phyloP scores from a whole-genome alignment of 2,888 invertebrate genomes.

The Ochropleura plecta region DNA sequence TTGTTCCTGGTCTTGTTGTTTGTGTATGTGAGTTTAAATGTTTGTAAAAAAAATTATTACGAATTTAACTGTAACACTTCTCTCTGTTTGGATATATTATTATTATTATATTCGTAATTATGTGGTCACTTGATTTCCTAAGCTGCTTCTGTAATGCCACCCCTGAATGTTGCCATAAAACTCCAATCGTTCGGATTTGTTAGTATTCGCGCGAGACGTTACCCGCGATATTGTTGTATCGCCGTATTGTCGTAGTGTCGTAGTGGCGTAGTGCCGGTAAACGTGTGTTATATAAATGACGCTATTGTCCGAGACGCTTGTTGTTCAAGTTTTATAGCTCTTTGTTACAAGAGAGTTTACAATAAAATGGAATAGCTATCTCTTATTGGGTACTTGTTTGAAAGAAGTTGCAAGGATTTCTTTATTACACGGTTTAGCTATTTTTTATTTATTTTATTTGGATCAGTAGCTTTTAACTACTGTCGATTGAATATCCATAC shows the following conservation, averaged over 20 bases:
- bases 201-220: slow-evolving; percentile 50
- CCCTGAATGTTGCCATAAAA: slow-evolving; percentile 52
- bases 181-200: slow-evolving; percentile 58
- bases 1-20: too few species aligned
- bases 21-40: too few species aligned
- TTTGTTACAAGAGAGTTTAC: slow-evolving; percentile 48
- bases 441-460: neutral
- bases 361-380: slow-evolving; percentile 31
- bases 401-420: neutral
- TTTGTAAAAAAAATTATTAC: too few species aligned
- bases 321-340: slow-evolving; percentile 55
- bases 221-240: slow-evolving; percentile 46
- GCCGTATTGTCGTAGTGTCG: slow-evolving; percentile 31
- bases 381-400: slow-evolving; percentile 23
- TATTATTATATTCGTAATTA: too few species aligned
- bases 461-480: neutral
- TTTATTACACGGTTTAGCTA: neutral
- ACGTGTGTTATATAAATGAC: slow-evolving; percentile 58
- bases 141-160: slow-evolving; percentile 14
- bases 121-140: neutral
- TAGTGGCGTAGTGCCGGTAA: slow-evolving; percentile 46
- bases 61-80: too few species aligned
- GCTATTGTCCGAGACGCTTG: slow-evolving; percentile 51
- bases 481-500: neutral
- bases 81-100: too few species aligned